Percentiles rank a stretch among this genome's conserved stretches.
Conservation (phyloP, 2,113 vertebrate species). For the Labrus mixtus region DNA sequence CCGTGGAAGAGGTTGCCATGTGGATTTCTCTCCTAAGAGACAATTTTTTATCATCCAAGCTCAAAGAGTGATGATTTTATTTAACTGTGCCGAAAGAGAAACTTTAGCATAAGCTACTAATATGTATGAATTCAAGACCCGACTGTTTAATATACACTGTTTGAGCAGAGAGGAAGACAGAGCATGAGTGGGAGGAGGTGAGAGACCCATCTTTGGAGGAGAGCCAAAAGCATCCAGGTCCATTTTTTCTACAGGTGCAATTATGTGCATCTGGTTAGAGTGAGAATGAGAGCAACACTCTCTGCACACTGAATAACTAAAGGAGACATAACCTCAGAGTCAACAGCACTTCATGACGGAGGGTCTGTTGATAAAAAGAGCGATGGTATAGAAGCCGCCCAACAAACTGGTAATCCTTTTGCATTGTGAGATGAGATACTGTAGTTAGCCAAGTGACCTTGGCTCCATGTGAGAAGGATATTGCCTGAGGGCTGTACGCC, state of each 20-base stretch:
- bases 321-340: slow-evolving; percentile 5
- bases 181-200: slow-evolving; percentile 47
- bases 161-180: slow-evolving; percentile 21
- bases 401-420: slow-evolving; percentile 54
- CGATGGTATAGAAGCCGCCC: slow-evolving; percentile 21
- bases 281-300: slow-evolving; percentile 1
- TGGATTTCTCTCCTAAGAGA: slow-evolving; percentile 33
- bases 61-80: slow-evolving; percentile 23
- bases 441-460: slow-evolving; percentile 74
- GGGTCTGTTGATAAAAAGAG: slow-evolving; percentile 24
- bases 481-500: slow-evolving; percentile 65
- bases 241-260: slow-evolving; percentile 38
- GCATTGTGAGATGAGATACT: slow-evolving; percentile 67
- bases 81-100: slow-evolving; percentile 7
- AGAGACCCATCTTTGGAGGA: slow-evolving; percentile 33
- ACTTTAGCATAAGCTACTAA: background rate
- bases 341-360: slow-evolving; percentile 24
- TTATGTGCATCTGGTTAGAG: slow-evolving; percentile 40
- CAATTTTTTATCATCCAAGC: slow-evolving; percentile 33
- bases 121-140: background rate
- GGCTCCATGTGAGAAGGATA: slow-evolving; percentile 69
- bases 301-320: slow-evolving; percentile 15
- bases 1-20: slow-evolving; percentile 11
- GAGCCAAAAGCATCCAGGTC: slow-evolving; percentile 22
- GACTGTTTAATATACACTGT: background rate